Conservation (phyloP, 2,888 invertebrate species). For the Cryptosula pallasiana region DNA sequence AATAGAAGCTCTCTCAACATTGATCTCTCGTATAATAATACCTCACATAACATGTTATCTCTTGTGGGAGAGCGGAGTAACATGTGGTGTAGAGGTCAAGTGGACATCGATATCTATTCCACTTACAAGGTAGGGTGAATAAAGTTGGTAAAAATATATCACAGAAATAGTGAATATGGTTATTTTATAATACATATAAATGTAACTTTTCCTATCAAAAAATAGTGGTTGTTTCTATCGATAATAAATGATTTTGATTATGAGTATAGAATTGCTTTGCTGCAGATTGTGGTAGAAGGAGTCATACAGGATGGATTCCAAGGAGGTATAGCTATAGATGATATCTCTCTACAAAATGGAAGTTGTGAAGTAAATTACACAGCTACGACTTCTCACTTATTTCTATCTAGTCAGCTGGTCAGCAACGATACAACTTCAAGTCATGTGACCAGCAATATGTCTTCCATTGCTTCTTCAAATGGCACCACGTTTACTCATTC, state of each 20-base stretch:
- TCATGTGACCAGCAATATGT: no score
- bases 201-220: no score
- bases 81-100: not conserved
- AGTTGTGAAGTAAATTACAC: not conserved
- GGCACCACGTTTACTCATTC: no score
- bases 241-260: no score
- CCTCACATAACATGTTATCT: not conserved
- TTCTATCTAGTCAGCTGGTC: not conserved
- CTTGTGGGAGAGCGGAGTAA: not conserved
- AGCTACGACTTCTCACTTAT: not conserved
- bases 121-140: not conserved
- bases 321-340: constrained; percentile 16
- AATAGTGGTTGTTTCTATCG: no score
- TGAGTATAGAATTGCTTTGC: not conserved
- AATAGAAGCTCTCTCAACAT: constrained; percentile 36
- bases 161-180: no score
- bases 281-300: constrained; percentile 6
- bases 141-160: no score
- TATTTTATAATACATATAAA: no score
- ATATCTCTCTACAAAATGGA: constrained; percentile 12
- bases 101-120: not conserved
- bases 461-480: no score
- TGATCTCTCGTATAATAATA: not conserved
- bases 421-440: not conserved
- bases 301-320: not conserved